Percentiles rank a stretch among this genome's conserved stretches.
Evolutionary conservation across 2,888 invertebrate species (phyloP).

Genomic region (Labia minor): DNA sequence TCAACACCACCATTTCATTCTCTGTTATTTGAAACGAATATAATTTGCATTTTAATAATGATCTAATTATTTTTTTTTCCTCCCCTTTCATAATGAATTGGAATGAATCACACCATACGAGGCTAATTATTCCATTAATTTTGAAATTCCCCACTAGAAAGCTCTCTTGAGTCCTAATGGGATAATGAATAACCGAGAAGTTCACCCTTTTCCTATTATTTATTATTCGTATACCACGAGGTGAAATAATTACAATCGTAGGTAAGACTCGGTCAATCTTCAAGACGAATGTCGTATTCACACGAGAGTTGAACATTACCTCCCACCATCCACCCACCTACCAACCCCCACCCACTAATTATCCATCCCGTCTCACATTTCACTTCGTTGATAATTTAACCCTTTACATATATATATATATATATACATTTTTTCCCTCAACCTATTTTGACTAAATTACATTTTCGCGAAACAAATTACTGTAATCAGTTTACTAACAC

Average conservation of each 20-base stretch:
- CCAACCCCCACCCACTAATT: not conserved
- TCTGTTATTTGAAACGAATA: not conserved
- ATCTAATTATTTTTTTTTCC: not conserved
- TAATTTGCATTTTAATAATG: constrained; percentile 3
- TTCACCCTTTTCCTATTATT: not conserved
- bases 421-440: not conserved
- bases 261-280: not conserved
- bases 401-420: not conserved
- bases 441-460: not conserved
- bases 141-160: not conserved
- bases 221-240: constrained; percentile 1
- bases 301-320: not conserved
- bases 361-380: not conserved
- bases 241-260: not conserved
- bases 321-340: no score
- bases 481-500: not conserved
- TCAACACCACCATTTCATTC: no score
- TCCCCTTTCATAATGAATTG: not conserved
- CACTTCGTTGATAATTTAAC: not conserved
- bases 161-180: not conserved
- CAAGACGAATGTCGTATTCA: constrained; percentile 6
- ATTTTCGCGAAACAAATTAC: constrained; percentile 9
- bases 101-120: not conserved
- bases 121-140: not conserved
- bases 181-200: not conserved